Evolutionary conservation across 2,888 invertebrate genomes (phyloP).

Genomic region (Aphrophora alni): DNA sequence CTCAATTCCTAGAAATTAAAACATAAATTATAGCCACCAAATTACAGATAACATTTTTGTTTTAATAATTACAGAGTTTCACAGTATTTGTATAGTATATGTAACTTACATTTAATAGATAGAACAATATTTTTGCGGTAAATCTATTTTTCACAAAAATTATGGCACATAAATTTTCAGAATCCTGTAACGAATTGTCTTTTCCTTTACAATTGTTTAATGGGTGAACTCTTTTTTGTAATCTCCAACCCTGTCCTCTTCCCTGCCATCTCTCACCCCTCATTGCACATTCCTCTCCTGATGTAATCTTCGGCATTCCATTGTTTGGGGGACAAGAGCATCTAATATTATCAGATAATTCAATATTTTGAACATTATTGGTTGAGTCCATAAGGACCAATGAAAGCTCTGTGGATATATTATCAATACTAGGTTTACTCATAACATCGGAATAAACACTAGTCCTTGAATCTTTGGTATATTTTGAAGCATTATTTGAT

Average conservation of each 20-base stretch:
- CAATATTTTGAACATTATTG: not conserved
- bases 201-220: slow-evolving; percentile 28
- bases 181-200: slow-evolving; percentile 43
- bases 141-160: slow-evolving; percentile 88
- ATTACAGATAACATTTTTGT: too few relatives aligned
- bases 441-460: not conserved
- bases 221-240: slow-evolving; percentile 36
- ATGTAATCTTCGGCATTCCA: not conserved
- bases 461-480: not conserved
- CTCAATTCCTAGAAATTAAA: slow-evolving; percentile 64
- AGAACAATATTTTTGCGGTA: slow-evolving; percentile 87
- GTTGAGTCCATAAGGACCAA: not conserved
- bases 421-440: not conserved
- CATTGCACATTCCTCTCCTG: slow-evolving; percentile 39
- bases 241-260: slow-evolving; percentile 55
- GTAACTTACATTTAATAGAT: slow-evolving; percentile 77
- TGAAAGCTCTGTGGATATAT: not conserved
- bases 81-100: too few relatives aligned
- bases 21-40: too few relatives aligned
- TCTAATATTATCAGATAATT: not conserved
- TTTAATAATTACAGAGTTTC: not conserved
- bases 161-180: slow-evolving; percentile 82
- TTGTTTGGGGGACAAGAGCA: not conserved
- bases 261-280: slow-evolving; percentile 51
- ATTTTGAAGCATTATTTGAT: not conserved